phyloP scores from a whole-genome alignment of 2,113 vertebrate species.

The Psettodes erumei region DNA sequence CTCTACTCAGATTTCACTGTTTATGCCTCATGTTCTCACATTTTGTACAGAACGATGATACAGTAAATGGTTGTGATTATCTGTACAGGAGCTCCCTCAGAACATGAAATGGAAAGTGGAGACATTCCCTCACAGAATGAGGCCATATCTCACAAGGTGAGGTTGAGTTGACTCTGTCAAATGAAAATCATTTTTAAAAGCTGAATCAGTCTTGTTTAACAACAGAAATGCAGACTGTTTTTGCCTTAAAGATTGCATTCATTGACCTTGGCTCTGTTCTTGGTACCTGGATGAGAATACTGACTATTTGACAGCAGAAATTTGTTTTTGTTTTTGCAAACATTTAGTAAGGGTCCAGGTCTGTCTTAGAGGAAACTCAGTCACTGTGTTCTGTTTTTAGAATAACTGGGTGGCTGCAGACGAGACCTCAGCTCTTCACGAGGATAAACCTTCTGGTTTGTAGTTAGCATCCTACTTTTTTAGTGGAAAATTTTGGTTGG shows the following conservation, averaged over 20 bases:
- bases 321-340: too few species aligned
- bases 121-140: background rate
- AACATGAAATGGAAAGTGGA: background rate
- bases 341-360: background rate
- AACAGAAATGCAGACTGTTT: background rate
- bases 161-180: background rate
- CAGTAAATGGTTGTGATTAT: background rate
- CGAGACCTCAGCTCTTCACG: background rate
- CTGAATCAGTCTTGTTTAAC: background rate
- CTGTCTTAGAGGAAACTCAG: background rate
- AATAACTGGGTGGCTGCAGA: background rate
- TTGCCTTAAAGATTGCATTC: background rate
- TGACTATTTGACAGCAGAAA: too few species aligned
- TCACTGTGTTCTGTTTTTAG: constrained; percentile 31
- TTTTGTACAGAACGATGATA: background rate
- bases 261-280: background rate
- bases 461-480: background rate
- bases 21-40: background rate
- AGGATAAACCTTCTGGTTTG: constrained; percentile 27
- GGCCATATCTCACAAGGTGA: background rate
- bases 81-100: constrained; percentile 21
- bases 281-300: background rate
- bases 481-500: background rate
- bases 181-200: background rate
- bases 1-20: background rate